Conservation (phyloP, 2,113 vertebrate species). For the Protobothrops mucrosquamatus region DNA sequence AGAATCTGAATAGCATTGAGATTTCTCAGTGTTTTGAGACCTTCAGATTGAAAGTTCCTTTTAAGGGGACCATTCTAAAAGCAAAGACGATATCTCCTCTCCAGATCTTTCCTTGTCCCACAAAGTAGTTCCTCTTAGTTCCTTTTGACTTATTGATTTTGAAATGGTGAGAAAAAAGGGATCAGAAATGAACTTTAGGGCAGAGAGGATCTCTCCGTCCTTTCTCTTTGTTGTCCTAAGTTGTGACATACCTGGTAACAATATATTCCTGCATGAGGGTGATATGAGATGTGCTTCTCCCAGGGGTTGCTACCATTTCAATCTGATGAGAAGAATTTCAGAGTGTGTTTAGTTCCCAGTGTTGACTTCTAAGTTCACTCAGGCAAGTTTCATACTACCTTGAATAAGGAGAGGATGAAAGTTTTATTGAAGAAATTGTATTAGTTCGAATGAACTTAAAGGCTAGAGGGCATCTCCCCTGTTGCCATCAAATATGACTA, state of each 20-base stretch:
- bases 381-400: background rate
- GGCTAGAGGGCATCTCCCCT: background rate
- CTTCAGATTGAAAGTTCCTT: background rate
- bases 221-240: background rate
- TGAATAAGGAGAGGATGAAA: background rate
- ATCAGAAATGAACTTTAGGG: background rate
- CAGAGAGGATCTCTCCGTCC: background rate
- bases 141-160: background rate
- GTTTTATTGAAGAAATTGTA: background rate
- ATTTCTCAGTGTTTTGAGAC: background rate
- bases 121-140: background rate
- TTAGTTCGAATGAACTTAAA: background rate
- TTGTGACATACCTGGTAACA: background rate
- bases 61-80: background rate
- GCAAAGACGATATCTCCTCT: background rate
- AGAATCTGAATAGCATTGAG: background rate
- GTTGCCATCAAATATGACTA: background rate
- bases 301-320: background rate
- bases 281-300: background rate
- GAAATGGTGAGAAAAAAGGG: background rate
- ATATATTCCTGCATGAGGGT: background rate
- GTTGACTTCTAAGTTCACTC: background rate
- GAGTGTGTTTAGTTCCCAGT: background rate
- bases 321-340: background rate
- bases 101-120: background rate